Percentiles rank a stretch among this genome's conserved stretches.
Evolutionary conservation across 2,888 invertebrate genomes (phyloP).

Genomic region (Operophtera brumata): DNA sequence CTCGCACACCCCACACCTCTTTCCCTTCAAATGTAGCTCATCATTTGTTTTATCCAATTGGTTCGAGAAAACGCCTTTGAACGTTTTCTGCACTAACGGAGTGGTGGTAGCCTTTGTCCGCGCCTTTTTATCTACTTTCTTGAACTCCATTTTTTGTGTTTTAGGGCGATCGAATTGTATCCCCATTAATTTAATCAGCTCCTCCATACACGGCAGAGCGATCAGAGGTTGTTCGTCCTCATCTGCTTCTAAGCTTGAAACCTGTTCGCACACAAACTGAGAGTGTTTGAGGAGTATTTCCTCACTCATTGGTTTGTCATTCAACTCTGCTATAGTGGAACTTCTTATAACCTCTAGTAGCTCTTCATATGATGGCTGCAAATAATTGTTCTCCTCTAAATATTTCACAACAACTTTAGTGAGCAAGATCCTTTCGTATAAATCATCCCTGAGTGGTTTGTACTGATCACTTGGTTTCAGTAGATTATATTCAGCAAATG

Average conservation of each 20-base stretch:
- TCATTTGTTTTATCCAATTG: conserved; percentile 83
- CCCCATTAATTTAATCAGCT: conserved; percentile 87
- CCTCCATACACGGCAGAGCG: conserved; percentile 86
- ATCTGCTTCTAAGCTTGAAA: conserved; percentile 79
- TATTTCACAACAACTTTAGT: conserved; percentile 90
- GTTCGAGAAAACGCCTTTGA: conserved; percentile 88
- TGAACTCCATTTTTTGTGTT: conserved; percentile 77
- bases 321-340: conserved; percentile 67
- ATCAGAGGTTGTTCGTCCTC: conserved; percentile 84
- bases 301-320: conserved; percentile 81
- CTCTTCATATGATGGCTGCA: conserved; percentile 88
- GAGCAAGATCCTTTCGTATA: conserved; percentile 88
- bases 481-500: conserved; percentile 89
- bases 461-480: conserved; percentile 87
- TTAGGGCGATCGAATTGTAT: conserved; percentile 84
- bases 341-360: conserved; percentile 84
- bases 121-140: conserved; percentile 77
- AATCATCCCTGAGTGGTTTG: conserved; percentile 84
- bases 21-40: conserved; percentile 80
- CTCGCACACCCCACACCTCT: conserved; percentile 89
- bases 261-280: conserved; percentile 91
- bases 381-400: conserved; percentile 82
- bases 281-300: conserved; percentile 88
- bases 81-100: conserved; percentile 86
- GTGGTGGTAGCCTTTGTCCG: conserved; percentile 91